phyloP scores from a whole-genome alignment of 2,888 invertebrate genomes.

The Reticulitermes lucifugus region DNA sequence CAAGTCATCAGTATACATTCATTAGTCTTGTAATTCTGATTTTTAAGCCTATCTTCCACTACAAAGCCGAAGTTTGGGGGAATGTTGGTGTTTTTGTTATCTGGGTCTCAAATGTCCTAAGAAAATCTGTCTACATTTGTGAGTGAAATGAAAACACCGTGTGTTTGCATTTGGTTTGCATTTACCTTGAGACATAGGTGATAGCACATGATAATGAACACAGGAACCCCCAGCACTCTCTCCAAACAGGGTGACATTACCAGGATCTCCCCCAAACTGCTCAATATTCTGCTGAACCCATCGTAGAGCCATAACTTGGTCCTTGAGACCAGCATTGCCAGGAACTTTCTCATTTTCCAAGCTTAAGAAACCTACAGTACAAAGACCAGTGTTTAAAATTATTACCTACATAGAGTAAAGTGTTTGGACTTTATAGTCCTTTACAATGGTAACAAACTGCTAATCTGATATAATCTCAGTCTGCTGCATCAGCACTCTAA shows the following conservation, averaged over 20 bases:
- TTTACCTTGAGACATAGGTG: conserved; percentile 4
- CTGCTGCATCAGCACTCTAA: no score
- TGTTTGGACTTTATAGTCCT: not conserved
- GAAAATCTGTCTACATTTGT: no score
- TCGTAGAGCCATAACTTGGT: conserved; percentile 7
- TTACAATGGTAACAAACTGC: no score
- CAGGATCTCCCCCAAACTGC: conserved; percentile 13
- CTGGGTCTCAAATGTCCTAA: no score
- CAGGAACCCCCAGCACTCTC: conserved; percentile 5
- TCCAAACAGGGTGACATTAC: not conserved
- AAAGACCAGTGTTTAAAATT: not conserved
- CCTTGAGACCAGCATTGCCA: conserved; percentile 24
- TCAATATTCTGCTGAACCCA: conserved; percentile 16
- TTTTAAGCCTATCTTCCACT: no score
- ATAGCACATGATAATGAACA: not conserved
- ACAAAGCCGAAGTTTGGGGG: no score
- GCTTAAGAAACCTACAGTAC: not conserved
- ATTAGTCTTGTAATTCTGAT: no score
- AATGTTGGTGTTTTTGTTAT: no score
- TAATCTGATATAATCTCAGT: no score
- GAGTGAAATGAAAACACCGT: no score
- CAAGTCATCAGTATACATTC: no score
- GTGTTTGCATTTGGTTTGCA: no score
- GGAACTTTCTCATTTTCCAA: not conserved
- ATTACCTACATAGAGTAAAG: not conserved